Evolutionary conservation across 2,113 vertebrate genomes (phyloP), one percentile per base, ranked within the genome.

Genomic region (Sinocyclocheilus rhinocerous): DNA sequence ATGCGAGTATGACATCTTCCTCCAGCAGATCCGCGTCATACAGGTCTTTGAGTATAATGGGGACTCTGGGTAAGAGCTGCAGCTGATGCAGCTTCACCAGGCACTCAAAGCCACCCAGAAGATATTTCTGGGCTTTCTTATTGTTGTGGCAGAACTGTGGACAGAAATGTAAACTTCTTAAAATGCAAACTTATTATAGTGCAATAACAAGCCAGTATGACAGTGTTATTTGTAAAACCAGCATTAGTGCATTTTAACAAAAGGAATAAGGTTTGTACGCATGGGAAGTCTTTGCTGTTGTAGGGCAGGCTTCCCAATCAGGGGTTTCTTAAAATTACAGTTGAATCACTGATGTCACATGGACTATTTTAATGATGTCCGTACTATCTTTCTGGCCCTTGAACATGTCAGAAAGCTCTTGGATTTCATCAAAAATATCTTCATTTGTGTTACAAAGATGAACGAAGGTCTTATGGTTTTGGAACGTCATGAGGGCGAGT

Each of bases 21-120:
- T 99, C 98, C 87, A 99, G 93, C 91, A 99, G 95, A 93, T 99
- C 98, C 13, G 97, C 96, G 42, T 99, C 98, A 84, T 99, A 99
- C 92, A 99, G 95, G 90, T 97, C 97, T 93, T 99, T 99, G 92
- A 99, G 93, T 91, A 98, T 97, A 89, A 98, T 95, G 22, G 98
- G 95, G 39, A 99, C 98, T 52, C 97, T 97, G 6, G 96, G 92
- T 92, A 99, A 92, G 87, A 99, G 96, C 92, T 98, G 97, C 78
- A 95, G 92, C 92, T 98, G 96, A 92, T 99, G 95, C 92, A 99
- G 96, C 87, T 96, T 97, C 84, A 99, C 97, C 76, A 99, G 95
- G 88, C 98, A 99, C 93, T 99, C 98, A 6, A 99, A 96, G 3
- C 98, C 98, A 81, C 98, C 97, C 89, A 99, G 91, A 73, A 99